phyloP scores from a whole-genome alignment of 2,888 invertebrate genomes.

The Abrostola tripartita region DNA sequence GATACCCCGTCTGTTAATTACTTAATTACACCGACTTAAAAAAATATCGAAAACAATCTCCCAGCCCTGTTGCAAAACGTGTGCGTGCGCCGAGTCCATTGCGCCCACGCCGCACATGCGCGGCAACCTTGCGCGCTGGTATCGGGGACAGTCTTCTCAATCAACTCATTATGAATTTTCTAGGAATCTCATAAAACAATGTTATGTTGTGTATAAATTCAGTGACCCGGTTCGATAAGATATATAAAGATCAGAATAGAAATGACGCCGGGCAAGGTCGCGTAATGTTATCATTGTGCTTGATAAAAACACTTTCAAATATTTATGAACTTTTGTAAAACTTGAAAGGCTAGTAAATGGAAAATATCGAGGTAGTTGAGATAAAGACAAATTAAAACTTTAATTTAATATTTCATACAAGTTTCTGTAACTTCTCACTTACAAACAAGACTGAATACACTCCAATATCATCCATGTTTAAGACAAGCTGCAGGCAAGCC shows the following conservation, averaged over 20 bases:
- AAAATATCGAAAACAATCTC: neutral
- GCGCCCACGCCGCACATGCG: slow-evolving; percentile 44
- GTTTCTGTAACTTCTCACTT: too few species aligned
- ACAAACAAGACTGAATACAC: too few species aligned
- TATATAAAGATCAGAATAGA: slow-evolving; percentile 2
- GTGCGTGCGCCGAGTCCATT: slow-evolving; percentile 34
- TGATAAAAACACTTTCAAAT: neutral
- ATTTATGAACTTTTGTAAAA: too few species aligned
- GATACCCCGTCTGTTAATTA: too few species aligned
- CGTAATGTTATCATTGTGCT: slow-evolving; percentile 1
- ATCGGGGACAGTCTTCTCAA: slow-evolving; percentile 50
- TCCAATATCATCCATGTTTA: too few species aligned
- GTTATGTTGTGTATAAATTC: slow-evolving; percentile 7
- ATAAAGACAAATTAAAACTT: too few species aligned
- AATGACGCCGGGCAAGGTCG: slow-evolving; percentile 16
- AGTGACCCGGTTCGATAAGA: neutral
- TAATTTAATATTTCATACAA: too few species aligned
- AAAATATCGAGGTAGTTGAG: too few species aligned
- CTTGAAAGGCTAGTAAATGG: too few species aligned
- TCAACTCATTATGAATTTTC: slow-evolving; percentile 40
- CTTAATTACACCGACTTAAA: neutral
- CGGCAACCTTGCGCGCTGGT: slow-evolving; percentile 49
- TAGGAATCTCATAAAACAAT: slow-evolving; percentile 13
- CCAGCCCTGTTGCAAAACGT: slow-evolving; percentile 31
- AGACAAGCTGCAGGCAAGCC: too few species aligned